A percentile compares a stretch with the other conserved stretches of the same genome.
Conservation (phyloP, 2,113 vertebrate species). For the Nothobranchius furzeri region DNA sequence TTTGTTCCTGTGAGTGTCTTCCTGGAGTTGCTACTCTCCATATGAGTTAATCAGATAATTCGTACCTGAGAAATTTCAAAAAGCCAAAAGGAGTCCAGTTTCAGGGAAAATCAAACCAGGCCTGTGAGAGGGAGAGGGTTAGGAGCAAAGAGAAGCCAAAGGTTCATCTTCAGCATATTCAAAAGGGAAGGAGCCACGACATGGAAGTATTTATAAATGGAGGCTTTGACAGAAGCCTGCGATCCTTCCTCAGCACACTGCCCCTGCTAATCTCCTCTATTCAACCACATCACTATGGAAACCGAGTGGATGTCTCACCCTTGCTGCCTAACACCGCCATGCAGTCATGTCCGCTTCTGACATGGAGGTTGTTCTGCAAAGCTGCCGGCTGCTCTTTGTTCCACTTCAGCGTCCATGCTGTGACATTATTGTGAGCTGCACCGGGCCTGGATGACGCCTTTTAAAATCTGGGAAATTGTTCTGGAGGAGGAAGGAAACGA, state of each 20-base stretch:
- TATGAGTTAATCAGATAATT: conserved; percentile 21
- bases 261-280: conserved; percentile 76
- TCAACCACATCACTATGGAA: conserved; percentile 82
- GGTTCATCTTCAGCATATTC: conserved; percentile 49
- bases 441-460: conserved; percentile 18
- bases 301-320: conserved; percentile 76
- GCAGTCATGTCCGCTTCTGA: conserved; percentile 54
- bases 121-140: conserved; percentile 12
- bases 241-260: conserved; percentile 70
- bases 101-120: conserved; percentile 3
- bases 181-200: conserved; percentile 46
- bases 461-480: conserved; percentile 9
- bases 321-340: conserved; percentile 70
- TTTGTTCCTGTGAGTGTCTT: neutral
- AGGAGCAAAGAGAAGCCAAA: conserved; percentile 20
- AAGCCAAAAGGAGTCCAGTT: conserved; percentile 1
- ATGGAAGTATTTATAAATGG: conserved; percentile 61
- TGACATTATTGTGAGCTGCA: conserved; percentile 22
- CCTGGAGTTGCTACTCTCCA: neutral
- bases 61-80: conserved; percentile 18
- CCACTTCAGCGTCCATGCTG: conserved; percentile 4
- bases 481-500: conserved; percentile 9
- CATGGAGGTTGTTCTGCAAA: conserved; percentile 57
- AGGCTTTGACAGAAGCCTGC: conserved; percentile 67
- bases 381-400: conserved; percentile 37